These are phyloP conservation scores for Calliscelio sp. DNA, from an alignment of 2,888 invertebrate species.

Conservation along the genomic window DNA sequence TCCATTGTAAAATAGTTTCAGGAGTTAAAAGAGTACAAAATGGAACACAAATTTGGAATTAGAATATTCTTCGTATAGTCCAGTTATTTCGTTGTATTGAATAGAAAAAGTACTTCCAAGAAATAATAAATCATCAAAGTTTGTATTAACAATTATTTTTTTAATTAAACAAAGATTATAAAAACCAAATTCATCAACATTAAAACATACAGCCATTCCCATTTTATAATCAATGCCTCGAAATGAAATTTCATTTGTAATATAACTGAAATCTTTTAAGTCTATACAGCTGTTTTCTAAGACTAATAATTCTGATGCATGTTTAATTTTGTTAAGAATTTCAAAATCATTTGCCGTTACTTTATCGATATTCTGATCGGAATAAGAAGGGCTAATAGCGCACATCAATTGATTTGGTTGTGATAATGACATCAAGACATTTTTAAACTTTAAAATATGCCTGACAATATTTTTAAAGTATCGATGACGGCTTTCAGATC, in stretches of 20 bases:
- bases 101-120: constrained; percentile 18
- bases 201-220: constrained; percentile 41
- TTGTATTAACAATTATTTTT: constrained; percentile 17
- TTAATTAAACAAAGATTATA: constrained; percentile 23
- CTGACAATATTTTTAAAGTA: constrained; percentile 72
- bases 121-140: constrained; percentile 24
- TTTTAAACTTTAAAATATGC: constrained; percentile 74
- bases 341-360: neutral
- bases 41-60: constrained; percentile 4
- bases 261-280: constrained; percentile 1
- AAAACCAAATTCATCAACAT: constrained; percentile 16
- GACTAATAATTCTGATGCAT: constrained; percentile 13
- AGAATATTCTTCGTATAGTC: constrained; percentile 12
- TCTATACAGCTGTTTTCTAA: neutral
- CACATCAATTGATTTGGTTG: constrained; percentile 56
- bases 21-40: constrained; percentile 19
- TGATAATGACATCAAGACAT: constrained; percentile 61
- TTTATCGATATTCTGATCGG: constrained; percentile 41
- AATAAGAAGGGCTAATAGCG: constrained; percentile 15
- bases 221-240: constrained; percentile 35
- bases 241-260: constrained; percentile 20
- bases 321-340: neutral
- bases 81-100: constrained; percentile 24
- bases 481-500: constrained; percentile 75
- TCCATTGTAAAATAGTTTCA: constrained; percentile 28